Evolutionary conservation across 2,888 invertebrate species (phyloP), one percentile per base, ranked within the genome.

Genomic region (Amblyjoppa proteus): DNA sequence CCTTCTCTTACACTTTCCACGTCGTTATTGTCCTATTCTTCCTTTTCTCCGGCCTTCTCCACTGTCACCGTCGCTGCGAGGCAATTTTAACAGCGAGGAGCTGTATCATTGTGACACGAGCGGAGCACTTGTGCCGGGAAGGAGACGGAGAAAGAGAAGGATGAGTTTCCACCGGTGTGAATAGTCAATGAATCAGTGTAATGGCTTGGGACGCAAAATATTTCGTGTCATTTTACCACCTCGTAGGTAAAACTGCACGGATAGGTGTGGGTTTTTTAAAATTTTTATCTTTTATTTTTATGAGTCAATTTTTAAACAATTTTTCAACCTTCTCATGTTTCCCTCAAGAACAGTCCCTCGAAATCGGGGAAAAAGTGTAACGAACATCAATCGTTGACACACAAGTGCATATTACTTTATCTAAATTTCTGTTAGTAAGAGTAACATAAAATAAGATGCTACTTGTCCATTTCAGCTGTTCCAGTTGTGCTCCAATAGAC

Each of bases 81-180:
- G 81, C 80, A 81, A 83, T 86, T 86, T 81, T 38, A 86, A 83
- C 70, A 66, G 66, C 75, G 75, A 70, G 49, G 76, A 77, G 58
- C 73, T 49, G 70, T 31, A 34, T 45, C 75, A 75, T 75, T 75
- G 75, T 75, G 64, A 64, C 51, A 68, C 70, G 73, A 73, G 66
- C 71, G 79, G 77, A 64, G 51, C 58, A 78, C 77, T 78, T 73
- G 69, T 81, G n/a, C 56, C 51, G 9, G 49, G 31, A 45, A 64
- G 49, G 31, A 28, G 49, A 49, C 3, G 75, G 25, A 75, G 64
- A 11, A 66, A 20, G n/a, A n/a, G n/a, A 31, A 51, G 75, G 38
- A 69, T 31, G 75, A 75, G 58, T 74, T 13, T 38, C 34, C 11
- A n/a, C 66, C n/a, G 71, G 31, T 66, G 71, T 73, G 78, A 71